These are phyloP conservation scores for Achroia grisella DNA, from an alignment of 1,140 invertebrate species.

Conservation along the genomic window DNA sequence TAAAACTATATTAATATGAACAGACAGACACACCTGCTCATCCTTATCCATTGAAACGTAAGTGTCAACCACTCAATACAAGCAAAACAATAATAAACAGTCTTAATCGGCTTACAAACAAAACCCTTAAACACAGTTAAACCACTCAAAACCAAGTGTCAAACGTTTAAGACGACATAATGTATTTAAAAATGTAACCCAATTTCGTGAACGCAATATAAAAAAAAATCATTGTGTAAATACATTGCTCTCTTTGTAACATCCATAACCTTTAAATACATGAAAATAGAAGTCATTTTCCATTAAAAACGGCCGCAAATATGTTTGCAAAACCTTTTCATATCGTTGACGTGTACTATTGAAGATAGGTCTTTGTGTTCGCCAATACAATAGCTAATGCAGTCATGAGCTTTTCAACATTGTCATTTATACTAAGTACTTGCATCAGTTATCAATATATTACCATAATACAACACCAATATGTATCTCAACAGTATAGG, in stretches of 20 bases:
- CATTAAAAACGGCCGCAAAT: not conserved
- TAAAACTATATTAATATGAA: not conserved
- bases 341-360: constrained; percentile 54
- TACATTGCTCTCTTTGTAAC: constrained; percentile 1
- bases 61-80: constrained; percentile 7
- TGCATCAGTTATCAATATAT: constrained; percentile 11
- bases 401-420: constrained; percentile 61
- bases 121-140: constrained; percentile 24
- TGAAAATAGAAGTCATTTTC: not conserved
- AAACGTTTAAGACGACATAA: constrained; percentile 38
- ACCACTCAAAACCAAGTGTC: constrained; percentile 23
- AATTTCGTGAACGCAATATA: constrained; percentile 47
- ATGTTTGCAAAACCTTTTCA: constrained; percentile 16
- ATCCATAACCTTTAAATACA: not conserved
- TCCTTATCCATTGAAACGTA: constrained; percentile 1
- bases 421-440: constrained; percentile 61
- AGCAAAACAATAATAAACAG: constrained; percentile 32
- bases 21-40: constrained; percentile 5
- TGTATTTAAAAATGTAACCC: constrained; percentile 39
- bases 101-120: constrained; percentile 45
- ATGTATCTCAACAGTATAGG: too few relatives aligned
- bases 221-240: constrained; percentile 26
- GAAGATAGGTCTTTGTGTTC: constrained; percentile 32
- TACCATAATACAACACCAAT: too few relatives aligned
- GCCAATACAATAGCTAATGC: constrained; percentile 52